These are phyloP conservation scores for Nasonovia ribisnigri DNA, from an alignment of 2,888 invertebrate genomes.

Conservation along the genomic window DNA sequence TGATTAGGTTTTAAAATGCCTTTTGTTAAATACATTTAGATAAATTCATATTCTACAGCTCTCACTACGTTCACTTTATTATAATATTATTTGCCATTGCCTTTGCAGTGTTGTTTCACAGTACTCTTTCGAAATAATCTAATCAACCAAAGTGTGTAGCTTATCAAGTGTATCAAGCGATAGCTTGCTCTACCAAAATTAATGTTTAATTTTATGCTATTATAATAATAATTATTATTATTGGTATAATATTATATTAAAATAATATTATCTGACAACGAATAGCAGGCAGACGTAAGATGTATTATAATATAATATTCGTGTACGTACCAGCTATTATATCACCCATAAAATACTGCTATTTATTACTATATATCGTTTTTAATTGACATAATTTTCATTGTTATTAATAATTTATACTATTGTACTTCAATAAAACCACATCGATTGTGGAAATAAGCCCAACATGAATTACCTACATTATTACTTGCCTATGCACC, in stretches of 20 bases:
- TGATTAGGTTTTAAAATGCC: background rate
- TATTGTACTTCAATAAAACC: background rate
- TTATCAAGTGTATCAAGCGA: no score
- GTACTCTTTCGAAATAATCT: background rate
- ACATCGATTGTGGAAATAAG: background rate
- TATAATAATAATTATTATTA: background rate
- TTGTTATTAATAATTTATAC: background rate
- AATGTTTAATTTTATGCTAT: background rate
- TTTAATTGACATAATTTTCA: background rate
- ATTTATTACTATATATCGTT: background rate
- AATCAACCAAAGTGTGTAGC: background rate
- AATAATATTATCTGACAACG: background rate
- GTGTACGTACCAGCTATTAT: background rate
- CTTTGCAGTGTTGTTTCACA: background rate
- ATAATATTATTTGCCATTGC: background rate
- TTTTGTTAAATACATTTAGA: background rate
- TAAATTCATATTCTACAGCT: background rate
- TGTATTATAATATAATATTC: background rate
- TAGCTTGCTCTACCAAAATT: background rate
- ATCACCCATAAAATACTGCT: background rate
- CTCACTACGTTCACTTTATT: background rate
- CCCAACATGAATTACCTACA: background rate
- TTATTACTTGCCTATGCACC: background rate
- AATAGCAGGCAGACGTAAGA: background rate
- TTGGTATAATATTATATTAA: background rate